These are phyloP conservation scores for Hypselothyrea guttata DNA, from an alignment of 2,888 invertebrate genomes.

Conservation along the genomic window DNA sequence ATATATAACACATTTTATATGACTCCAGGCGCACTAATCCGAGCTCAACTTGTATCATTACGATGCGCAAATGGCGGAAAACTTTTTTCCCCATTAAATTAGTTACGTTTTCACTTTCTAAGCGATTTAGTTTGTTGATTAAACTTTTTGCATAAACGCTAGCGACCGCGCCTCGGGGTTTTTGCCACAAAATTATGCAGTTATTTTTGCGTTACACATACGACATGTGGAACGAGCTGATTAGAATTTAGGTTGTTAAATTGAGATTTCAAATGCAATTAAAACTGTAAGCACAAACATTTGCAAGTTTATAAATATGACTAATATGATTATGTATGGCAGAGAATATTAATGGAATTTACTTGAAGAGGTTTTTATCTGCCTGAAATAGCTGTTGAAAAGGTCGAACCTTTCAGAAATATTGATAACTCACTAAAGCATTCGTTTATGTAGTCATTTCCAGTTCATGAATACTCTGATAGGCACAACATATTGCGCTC, in stretches of 20 bases:
- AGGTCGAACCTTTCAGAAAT: background rate
- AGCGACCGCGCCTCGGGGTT: constrained; percentile 55
- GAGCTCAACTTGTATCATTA: constrained; percentile 73
- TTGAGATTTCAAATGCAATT: too few relatives aligned
- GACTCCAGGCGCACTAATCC: constrained; percentile 40
- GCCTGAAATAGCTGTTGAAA: background rate
- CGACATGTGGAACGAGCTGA: too few relatives aligned
- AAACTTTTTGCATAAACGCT: constrained; percentile 70
- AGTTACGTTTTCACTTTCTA: constrained; percentile 67
- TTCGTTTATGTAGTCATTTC: constrained; percentile 3
- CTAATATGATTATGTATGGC: too few relatives aligned
- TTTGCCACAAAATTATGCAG: constrained; percentile 18
- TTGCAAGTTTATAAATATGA: too few relatives aligned
- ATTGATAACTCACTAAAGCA: constrained; percentile 2
- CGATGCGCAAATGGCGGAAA: constrained; percentile 70
- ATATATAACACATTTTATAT: constrained; percentile 26
- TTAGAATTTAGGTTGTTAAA: too few relatives aligned
- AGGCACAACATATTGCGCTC: background rate
- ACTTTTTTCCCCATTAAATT: constrained; percentile 64
- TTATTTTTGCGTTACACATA: constrained; percentile 11
- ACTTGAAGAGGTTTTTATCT: too few relatives aligned
- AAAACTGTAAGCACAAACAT: too few relatives aligned
- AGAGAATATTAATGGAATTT: too few relatives aligned
- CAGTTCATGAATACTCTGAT: constrained; percentile 1
- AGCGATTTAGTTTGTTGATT: constrained; percentile 75